Percentiles rank a stretch among this genome's conserved stretches.
phyloP scores from a whole-genome alignment of 2,888 invertebrate species.

The Gonocerus acuteangulatus region DNA sequence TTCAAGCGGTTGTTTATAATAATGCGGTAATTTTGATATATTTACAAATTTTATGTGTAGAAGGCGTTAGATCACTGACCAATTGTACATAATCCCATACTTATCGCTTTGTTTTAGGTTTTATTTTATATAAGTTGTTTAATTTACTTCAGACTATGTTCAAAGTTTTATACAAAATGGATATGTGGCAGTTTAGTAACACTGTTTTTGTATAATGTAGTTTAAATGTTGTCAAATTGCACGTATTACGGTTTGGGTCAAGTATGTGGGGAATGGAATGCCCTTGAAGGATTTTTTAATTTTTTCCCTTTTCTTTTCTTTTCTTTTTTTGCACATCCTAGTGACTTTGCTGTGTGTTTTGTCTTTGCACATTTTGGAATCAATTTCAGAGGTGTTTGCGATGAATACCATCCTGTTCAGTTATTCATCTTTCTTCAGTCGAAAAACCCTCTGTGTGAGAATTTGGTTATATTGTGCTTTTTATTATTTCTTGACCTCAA shows the following conservation, averaged over 20 bases:
- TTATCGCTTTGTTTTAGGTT: slow-evolving; percentile 28
- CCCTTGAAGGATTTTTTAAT: slow-evolving; percentile 13
- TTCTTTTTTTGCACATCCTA: slow-evolving; percentile 16
- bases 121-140: slow-evolving; percentile 20
- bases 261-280: slow-evolving; percentile 30
- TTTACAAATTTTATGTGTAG: slow-evolving; percentile 26
- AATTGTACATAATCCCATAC: slow-evolving; percentile 30
- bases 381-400: neutral
- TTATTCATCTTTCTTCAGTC: neutral
- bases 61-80: slow-evolving; percentile 28
- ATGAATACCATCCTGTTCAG: neutral
- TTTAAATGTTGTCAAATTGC: slow-evolving; percentile 31
- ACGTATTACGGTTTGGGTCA: slow-evolving; percentile 30
- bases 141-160: slow-evolving; percentile 15
- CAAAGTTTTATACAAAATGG: neutral
- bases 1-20: slow-evolving; percentile 31
- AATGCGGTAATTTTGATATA: slow-evolving; percentile 34
- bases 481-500: slow-evolving; percentile 10
- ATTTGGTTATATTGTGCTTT: slow-evolving; percentile 15
- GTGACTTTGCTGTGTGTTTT: slow-evolving; percentile 20
- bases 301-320: slow-evolving; percentile 22
- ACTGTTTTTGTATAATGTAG: slow-evolving; percentile 18
- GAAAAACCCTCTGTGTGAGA: slow-evolving; percentile 7
- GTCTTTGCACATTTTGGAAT: slow-evolving; percentile 15
- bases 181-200: slow-evolving; percentile 16